Conservation (phyloP, 2,113 vertebrate genomes). For the Patagioenas fasciata region DNA sequence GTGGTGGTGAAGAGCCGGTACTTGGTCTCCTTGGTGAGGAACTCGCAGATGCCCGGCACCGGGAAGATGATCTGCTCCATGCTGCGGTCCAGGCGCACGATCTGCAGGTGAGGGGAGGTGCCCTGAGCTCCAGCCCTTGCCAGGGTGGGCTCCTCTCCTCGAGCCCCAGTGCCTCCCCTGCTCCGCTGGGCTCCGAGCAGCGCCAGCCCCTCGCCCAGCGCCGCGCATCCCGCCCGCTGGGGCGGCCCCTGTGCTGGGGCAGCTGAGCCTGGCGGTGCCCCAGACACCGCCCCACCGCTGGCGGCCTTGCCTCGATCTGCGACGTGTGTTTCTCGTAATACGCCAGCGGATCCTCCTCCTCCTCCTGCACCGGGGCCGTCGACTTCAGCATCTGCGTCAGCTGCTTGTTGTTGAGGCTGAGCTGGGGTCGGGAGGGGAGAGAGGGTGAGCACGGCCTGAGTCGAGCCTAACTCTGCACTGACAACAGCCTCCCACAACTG, state of each 20-base stretch:
- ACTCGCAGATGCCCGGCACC: slow-evolving; percentile 92
- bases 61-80: slow-evolving; percentile 99
- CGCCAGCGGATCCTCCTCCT: slow-evolving; percentile 90
- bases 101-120: slow-evolving; percentile 70
- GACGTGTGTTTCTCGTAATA: slow-evolving; percentile 89
- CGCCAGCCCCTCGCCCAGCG: rapidly evolving
- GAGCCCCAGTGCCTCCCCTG: neutral
- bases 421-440: slow-evolving; percentile 68
- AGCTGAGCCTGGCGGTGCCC: neutral
- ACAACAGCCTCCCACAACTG: neutral
- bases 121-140: neutral
- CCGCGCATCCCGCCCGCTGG: neutral
- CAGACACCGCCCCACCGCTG: no score
- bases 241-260: neutral
- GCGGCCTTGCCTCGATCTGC: slow-evolving; percentile 86
- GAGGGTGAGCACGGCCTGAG: neutral
- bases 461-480: neutral
- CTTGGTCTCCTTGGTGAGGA: slow-evolving; percentile 94
- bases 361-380: slow-evolving; percentile 74
- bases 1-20: slow-evolving; percentile 92
- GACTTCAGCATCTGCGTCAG: slow-evolving; percentile 94
- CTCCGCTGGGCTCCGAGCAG: neutral
- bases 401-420: slow-evolving; percentile 93
- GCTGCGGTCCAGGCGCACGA: slow-evolving; percentile 93
- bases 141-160: neutral